Percentiles rank a stretch among this genome's conserved stretches.
Conservation (phyloP, 2,797 vertebrate species). For the Silurus lanzhouensis region DNA sequence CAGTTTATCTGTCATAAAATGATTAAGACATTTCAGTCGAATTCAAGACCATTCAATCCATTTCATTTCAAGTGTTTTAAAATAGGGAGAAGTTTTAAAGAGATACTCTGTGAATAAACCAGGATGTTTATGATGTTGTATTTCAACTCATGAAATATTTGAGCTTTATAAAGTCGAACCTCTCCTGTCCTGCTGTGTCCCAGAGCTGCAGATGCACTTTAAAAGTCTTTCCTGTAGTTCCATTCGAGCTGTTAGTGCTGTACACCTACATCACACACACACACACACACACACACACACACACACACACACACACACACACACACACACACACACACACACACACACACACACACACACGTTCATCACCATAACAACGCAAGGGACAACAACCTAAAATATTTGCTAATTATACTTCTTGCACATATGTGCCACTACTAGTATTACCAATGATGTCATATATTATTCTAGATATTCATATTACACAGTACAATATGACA, state of each 20-base stretch:
- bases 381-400: neutral
- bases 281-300: constrained; percentile 21
- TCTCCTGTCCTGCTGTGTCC: constrained; percentile 96
- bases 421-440: neutral
- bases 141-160: neutral
- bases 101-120: too few relatives aligned
- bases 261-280: constrained; percentile 75
- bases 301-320: neutral
- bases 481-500: neutral
- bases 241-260: constrained; percentile 82
- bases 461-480: constrained; percentile 1
- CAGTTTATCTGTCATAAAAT: too few relatives aligned
- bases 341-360: constrained; percentile 14
- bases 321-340: constrained; percentile 32
- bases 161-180: constrained; percentile 68
- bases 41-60: too few relatives aligned
- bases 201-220: constrained; percentile 95
- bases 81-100: neutral
- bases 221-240: constrained; percentile 84
- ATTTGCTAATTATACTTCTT: neutral
- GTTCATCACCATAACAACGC: neutral
- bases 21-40: too few relatives aligned
- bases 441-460: neutral
- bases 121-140: neutral
- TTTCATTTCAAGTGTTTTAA: neutral